Evolutionary conservation across 2,113 vertebrate genomes (phyloP).

Genomic region (Hylia prasina): DNA sequence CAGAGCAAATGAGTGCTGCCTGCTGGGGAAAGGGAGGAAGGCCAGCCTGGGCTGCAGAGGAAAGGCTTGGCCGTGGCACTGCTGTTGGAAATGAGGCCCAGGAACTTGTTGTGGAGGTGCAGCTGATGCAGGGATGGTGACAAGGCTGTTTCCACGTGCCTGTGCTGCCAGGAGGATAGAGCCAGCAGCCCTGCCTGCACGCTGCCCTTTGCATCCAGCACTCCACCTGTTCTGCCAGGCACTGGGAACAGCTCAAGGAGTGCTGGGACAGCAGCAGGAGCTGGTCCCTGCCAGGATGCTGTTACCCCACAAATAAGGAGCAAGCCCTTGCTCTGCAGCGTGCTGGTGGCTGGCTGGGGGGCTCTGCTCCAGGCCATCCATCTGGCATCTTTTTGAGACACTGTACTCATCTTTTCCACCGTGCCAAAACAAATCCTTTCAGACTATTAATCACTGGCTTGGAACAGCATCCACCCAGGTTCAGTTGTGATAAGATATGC

Average conservation of each 20-base stretch:
- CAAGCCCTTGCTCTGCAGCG: background rate
- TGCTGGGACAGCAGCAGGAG: background rate
- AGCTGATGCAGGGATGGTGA: too few species aligned
- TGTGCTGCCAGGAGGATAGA: accelerated
- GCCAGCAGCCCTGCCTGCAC: background rate
- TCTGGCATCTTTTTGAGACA: slow-evolving; percentile 35
- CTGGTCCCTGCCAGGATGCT: background rate
- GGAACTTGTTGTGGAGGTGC: background rate
- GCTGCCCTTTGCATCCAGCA: too few species aligned
- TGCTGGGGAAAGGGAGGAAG: background rate
- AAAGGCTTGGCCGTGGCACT: background rate
- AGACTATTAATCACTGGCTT: slow-evolving; percentile 48
- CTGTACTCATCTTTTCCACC: background rate
- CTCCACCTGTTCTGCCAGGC: background rate
- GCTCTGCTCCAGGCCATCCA: background rate
- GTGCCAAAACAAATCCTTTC: slow-evolving; percentile 43
- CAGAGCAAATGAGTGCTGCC: background rate
- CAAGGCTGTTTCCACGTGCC: background rate
- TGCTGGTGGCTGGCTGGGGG: background rate
- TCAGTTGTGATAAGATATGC: background rate
- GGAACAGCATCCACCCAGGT: background rate
- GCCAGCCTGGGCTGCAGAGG: background rate
- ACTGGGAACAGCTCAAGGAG: background rate
- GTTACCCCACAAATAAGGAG: background rate
- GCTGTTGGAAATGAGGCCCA: background rate